phyloP scores from a whole-genome alignment of 2,113 vertebrate species.

The Hyaena hyaena region DNA sequence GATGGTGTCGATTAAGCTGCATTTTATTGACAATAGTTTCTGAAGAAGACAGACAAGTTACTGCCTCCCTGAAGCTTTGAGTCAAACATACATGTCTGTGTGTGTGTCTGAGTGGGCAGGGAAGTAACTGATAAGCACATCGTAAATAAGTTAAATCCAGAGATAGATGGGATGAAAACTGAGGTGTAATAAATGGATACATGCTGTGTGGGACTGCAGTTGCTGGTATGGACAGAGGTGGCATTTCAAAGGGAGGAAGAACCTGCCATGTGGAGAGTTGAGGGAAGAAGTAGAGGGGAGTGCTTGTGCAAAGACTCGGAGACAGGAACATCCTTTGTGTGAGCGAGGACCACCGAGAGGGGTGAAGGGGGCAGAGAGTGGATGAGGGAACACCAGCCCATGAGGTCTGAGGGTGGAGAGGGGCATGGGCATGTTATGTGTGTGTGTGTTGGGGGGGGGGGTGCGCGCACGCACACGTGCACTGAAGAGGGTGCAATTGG shows the following conservation, averaged over 20 bases:
- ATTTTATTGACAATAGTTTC: neutral
- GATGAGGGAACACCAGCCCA: rapidly evolving
- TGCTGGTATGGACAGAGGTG: neutral
- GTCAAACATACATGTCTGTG: neutral
- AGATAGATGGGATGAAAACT: neutral
- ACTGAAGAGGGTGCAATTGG: neutral
- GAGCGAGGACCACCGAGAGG: neutral
- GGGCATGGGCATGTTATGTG: rapidly evolving
- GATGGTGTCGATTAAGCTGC: too few relatives aligned
- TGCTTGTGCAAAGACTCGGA: neutral
- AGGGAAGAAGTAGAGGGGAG: neutral
- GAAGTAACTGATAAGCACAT: neutral
- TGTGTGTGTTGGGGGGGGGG: neutral
- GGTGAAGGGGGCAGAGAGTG: neutral
- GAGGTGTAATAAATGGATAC: neutral
- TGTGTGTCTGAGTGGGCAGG: neutral
- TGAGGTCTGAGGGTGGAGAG: too few relatives aligned
- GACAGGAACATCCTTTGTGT: rapidly evolving
- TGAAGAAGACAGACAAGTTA: neutral
- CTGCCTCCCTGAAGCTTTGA: neutral
- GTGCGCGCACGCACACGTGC: too few relatives aligned
- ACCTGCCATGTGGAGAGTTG: neutral
- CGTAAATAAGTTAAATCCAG: neutral
- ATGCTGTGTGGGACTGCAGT: neutral
- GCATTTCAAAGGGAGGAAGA: neutral